Conservation (phyloP, 2,888 invertebrate genomes). For the Yponomeuta malinellus region DNA sequence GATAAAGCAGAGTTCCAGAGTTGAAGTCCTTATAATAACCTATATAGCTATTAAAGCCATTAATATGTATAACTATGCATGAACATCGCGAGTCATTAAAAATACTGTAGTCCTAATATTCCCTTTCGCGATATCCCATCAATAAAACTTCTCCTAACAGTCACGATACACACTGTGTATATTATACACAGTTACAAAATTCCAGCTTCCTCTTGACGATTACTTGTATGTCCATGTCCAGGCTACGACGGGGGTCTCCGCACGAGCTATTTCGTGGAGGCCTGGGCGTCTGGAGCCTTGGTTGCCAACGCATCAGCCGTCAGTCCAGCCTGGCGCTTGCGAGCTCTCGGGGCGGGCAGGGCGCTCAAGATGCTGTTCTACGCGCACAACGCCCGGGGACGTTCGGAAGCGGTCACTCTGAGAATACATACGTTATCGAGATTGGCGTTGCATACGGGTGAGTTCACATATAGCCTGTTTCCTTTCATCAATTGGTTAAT, state of each 20-base stretch:
- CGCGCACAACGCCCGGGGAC: slow-evolving; percentile 88
- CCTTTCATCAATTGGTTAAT: too few species aligned
- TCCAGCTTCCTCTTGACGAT: too few species aligned
- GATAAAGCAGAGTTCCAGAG: too few species aligned
- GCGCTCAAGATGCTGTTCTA: slow-evolving; percentile 86
- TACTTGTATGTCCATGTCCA: slow-evolving; percentile 16
- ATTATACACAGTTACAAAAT: too few species aligned
- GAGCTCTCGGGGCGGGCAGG: slow-evolving; percentile 85
- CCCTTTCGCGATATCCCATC: too few species aligned
- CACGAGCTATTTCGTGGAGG: slow-evolving; percentile 83
- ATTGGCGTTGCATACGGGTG: slow-evolving; percentile 61
- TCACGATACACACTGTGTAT: too few species aligned
- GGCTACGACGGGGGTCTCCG: slow-evolving; percentile 88
- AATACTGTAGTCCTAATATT: too few species aligned
- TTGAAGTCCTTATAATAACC: too few species aligned
- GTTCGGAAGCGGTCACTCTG: slow-evolving; percentile 80
- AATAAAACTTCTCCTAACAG: too few species aligned
- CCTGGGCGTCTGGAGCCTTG: slow-evolving; percentile 77
- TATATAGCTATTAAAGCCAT: too few species aligned
- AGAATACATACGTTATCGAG: slow-evolving; percentile 56
- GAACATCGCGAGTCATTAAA: too few species aligned
- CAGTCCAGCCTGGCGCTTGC: slow-evolving; percentile 84
- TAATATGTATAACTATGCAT: too few species aligned
- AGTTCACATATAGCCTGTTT: slow-evolving; percentile 5
- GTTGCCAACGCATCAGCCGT: slow-evolving; percentile 82